These are phyloP conservation scores for Melolontha melolontha DNA, from an alignment of 2,888 invertebrate genomes.

Conservation along the genomic window DNA sequence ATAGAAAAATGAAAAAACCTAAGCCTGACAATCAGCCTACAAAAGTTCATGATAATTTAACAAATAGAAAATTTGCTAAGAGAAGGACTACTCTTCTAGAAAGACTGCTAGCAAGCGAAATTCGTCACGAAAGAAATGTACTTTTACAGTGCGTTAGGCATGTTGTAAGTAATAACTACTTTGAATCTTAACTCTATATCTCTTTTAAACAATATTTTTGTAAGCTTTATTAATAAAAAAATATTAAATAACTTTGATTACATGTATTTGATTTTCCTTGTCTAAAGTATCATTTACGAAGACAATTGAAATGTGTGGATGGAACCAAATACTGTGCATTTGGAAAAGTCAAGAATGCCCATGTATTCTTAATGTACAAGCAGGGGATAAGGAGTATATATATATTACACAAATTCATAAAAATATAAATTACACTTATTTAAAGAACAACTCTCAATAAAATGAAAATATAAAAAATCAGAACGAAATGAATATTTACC, in stretches of 20 bases:
- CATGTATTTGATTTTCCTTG: background rate
- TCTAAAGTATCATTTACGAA: background rate
- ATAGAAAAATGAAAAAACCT: slow-evolving; percentile 48
- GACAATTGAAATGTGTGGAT: background rate
- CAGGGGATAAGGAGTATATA: no score
- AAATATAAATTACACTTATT: no score
- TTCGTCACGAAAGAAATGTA: slow-evolving; percentile 87
- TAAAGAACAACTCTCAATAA: no score
- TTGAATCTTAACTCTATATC: slow-evolving; percentile 58
- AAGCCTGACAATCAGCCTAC: background rate
- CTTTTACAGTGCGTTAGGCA: slow-evolving; percentile 88
- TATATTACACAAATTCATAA: no score
- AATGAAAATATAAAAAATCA: no score
- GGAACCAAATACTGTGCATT: no score
- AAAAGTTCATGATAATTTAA: slow-evolving; percentile 47
- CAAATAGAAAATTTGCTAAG: slow-evolving; percentile 54
- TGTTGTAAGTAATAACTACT: slow-evolving; percentile 83
- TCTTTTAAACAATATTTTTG: slow-evolving; percentile 7
- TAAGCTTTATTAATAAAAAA: slow-evolving; percentile 2
- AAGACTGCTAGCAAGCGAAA: slow-evolving; percentile 80
- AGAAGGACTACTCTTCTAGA: slow-evolving; percentile 73
- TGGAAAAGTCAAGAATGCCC: no score
- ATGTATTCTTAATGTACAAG: no score
- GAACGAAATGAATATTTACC: no score
- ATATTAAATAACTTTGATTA: background rate